Evolutionary conservation across 2,888 invertebrate species (phyloP), one percentile per base, ranked within the genome.

Genomic region (Ecliptopera silaceata): DNA sequence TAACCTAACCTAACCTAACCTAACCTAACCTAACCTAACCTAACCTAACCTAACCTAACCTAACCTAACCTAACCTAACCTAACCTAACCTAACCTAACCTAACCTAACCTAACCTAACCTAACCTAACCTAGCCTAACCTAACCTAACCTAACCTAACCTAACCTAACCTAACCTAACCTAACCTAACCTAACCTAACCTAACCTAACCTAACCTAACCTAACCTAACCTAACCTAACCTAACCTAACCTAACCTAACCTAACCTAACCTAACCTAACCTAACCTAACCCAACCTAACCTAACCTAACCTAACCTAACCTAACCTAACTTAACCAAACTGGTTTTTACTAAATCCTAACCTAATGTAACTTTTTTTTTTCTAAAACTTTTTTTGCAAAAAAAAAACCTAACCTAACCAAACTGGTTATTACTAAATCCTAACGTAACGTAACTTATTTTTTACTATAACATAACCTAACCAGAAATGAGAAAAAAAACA

Each of bases 391-490:
- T 56, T 65, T n/a, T n/a, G n/a, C n/a, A n/a, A n/a, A n/a, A 56
- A 56, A 49, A 49, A 49, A 56, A 56, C 56, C 49, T 56, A 56
- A 56, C 60, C 56, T 50, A 56, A 56, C 49, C 56, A 50, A 56
- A 56, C n/a, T n/a, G n/a, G n/a, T n/a, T n/a, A n/a, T n/a, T n/a
- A n/a, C n/a, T n/a, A n/a, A n/a, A n/a, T n/a, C 56, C 56, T 55
- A 56, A 56, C 56, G 46, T 56, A 56, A 56, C 56, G 50, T 56
- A 49, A 48, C 55, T 43, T 55, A 54, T 47, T 47, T 47, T n/a
- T n/a, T n/a, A n/a, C n/a, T n/a, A n/a, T 54, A 63, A 63, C 63
- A 60, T 60, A 55, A 55, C 54, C 54, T 56, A 51, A 57, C 57
- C 52, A n/a, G n/a, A n/a, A n/a, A n/a, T n/a, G n/a, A n/a, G n/a